Base-by-base conservation (phyloP, 1,140 invertebrate species). In the Carcinoscorpius rotundicauda region DNA sequence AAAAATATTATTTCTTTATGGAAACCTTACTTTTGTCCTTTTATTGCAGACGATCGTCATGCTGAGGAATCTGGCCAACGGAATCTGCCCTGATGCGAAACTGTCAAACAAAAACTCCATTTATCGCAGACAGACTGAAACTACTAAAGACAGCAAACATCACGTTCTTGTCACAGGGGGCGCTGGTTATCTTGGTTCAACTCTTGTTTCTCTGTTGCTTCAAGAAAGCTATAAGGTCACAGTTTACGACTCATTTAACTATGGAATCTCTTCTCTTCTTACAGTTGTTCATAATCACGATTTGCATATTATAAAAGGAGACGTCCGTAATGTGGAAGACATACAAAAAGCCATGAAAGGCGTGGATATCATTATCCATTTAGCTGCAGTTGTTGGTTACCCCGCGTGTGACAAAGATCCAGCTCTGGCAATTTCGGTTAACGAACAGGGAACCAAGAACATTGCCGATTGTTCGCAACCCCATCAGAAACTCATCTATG, bases 311-410 rank as follows among this genome's bases (percentile, higher is more conserved):
- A 63, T 74, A 1, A 71, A 69, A 60, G 72, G 73, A 5, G 73
- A 74, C 62, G 69, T 74, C 52, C 50, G 68, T 3, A 68, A 72
- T 53, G 62, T 62, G 56, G 52, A 60, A 4, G n/a, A 59, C 6
- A 49, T 73, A 49, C 49, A 61, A 6, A 3, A 60, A 4, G 71
- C 61, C 9, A 9, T 74, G 29, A 56, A 67, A 48, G 63, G 60
- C 5, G 71, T 69, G 5, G 70, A 72, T 61, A 66, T 68, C 5
- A 67, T 74, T n/a, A 62, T 74, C 61, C 73, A 74, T 64, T 64
- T 74, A 66, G 73, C 73, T 2, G 73, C 72, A 3, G 64, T 74
- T 51, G 73, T 74, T 10, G 73, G 73, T 5, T 74, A 73, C 63
- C 72, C 73, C n/a, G 73, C 73, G 6, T 74, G 73, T 53, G 72